Evolutionary conservation across 2,797 vertebrate genomes (phyloP).

Genomic region (Pelochelys cantorii): DNA sequence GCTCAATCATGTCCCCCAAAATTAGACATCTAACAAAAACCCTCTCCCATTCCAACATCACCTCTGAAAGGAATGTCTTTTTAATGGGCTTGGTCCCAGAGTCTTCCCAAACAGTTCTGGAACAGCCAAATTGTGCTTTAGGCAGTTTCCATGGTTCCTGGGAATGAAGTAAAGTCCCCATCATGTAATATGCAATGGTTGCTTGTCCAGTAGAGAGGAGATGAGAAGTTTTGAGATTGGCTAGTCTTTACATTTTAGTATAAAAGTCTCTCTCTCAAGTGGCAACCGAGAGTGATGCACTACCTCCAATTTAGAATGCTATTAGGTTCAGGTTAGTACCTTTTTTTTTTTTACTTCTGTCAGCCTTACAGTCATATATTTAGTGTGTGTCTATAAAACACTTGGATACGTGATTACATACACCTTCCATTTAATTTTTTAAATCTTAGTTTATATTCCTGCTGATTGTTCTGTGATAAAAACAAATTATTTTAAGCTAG

Average conservation of each 20-base stretch:
- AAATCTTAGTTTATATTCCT: background rate
- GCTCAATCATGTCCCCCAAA: background rate
- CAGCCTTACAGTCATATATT: rapidly evolving
- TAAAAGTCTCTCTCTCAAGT: background rate
- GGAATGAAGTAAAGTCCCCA: background rate
- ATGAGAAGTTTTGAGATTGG: background rate
- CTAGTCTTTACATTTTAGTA: background rate
- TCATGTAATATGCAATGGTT: background rate
- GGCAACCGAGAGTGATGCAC: background rate
- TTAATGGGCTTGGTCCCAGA: background rate
- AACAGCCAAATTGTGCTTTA: background rate
- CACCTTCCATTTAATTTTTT: background rate
- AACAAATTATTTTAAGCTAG: background rate
- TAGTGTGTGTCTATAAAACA: background rate
- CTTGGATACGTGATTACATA: background rate
- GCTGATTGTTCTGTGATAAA: background rate
- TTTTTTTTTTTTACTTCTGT: background rate
- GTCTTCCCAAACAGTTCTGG: background rate
- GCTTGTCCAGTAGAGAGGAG: background rate
- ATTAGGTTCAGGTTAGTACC: background rate
- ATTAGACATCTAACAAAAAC: background rate
- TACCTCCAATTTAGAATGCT: background rate
- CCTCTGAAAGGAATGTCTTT: background rate
- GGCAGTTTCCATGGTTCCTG: background rate
- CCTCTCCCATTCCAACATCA: background rate